Evolutionary conservation across 2,113 vertebrate species (phyloP).

Genomic region (Cyphomyrus discorhynchus): DNA sequence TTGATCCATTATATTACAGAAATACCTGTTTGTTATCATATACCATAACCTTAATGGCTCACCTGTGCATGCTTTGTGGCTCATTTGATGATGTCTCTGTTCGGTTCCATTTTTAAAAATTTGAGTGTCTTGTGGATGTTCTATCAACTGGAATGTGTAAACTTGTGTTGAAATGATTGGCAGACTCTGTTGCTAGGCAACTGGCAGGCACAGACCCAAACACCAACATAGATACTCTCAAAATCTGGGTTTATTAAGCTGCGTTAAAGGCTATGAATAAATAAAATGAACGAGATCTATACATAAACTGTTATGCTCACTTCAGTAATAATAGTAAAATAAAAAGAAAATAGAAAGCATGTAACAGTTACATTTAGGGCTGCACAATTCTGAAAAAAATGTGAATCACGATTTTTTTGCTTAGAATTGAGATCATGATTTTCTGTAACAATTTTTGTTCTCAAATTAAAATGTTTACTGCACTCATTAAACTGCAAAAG

Average conservation of each 20-base stretch:
- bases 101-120: not conserved
- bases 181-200: conserved; percentile 11
- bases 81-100: not conserved
- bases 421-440: too few relatives aligned
- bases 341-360: not conserved
- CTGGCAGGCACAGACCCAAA: conserved; percentile 9
- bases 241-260: not conserved
- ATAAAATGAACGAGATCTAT: not conserved
- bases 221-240: not conserved
- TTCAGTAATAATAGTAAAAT: not conserved
- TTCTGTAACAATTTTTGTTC: too few relatives aligned
- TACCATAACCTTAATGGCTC: not conserved
- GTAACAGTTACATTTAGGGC: not conserved
- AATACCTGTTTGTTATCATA: not conserved
- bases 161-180: not conserved
- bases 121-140: not conserved
- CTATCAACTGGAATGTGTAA: not conserved
- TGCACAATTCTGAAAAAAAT: too few relatives aligned
- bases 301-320: not conserved
- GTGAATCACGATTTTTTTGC: not conserved
- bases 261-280: not conserved
- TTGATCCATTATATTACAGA: not conserved
- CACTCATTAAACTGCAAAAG: too few relatives aligned
- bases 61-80: not conserved
- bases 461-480: too few relatives aligned